Evolutionary conservation across 2,888 invertebrate species (phyloP).

Genomic region (Phania funesta): DNA sequence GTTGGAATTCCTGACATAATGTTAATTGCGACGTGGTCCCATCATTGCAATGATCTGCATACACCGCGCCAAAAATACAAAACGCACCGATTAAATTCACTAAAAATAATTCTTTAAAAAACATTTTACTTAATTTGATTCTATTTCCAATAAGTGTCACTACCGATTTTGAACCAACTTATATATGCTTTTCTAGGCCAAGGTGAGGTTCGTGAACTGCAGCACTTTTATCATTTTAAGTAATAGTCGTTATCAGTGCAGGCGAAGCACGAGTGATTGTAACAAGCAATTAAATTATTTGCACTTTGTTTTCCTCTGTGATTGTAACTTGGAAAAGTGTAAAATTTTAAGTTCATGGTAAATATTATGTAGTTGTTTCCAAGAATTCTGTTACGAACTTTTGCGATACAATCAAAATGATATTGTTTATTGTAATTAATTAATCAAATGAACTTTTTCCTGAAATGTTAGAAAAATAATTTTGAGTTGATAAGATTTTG

Average conservation of each 20-base stretch:
- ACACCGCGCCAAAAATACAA: background rate
- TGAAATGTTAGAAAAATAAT: too few species aligned
- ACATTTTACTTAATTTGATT: constrained; percentile 1
- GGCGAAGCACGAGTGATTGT: background rate
- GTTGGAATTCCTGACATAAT: constrained; percentile 39
- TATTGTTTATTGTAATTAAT: too few species aligned
- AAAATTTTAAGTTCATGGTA: background rate
- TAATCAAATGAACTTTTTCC: too few species aligned
- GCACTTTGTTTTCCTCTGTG: constrained; percentile 5
- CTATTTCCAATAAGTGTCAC: background rate
- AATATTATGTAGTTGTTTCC: constrained; percentile 1
- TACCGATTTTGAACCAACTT: background rate
- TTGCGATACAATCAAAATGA: background rate
- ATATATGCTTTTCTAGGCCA: constrained; percentile 19
- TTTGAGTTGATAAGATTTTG: too few species aligned
- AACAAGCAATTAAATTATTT: constrained; percentile 29
- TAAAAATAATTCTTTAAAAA: background rate
- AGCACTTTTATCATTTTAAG: background rate
- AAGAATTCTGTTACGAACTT: background rate
- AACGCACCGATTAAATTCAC: background rate
- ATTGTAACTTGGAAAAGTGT: background rate
- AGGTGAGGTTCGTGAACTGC: background rate
- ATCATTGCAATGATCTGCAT: background rate
- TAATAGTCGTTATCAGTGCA: constrained; percentile 11
- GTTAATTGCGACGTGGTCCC: background rate